These are phyloP conservation scores for Apeira syringaria DNA, from an alignment of 2,888 invertebrate genomes.

Conservation along the genomic window DNA sequence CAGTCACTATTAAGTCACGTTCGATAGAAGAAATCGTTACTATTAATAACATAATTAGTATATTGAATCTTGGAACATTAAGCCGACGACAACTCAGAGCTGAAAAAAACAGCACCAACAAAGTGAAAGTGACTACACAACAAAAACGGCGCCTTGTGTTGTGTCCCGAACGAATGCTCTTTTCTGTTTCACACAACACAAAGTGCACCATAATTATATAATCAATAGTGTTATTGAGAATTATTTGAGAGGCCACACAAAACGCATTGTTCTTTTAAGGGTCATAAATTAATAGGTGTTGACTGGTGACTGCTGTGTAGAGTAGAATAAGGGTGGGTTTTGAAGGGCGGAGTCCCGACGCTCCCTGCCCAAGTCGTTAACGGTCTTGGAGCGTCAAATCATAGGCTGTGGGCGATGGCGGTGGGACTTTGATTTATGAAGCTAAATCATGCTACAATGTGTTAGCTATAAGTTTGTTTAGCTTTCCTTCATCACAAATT, in stretches of 20 bases:
- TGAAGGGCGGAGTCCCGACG: conserved; percentile 27
- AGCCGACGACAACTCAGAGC: too few species aligned
- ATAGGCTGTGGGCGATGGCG: background rate
- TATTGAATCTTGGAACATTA: too few species aligned
- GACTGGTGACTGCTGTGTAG: background rate
- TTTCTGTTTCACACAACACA: background rate
- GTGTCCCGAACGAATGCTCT: conserved; percentile 8
- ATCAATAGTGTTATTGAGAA: conserved; percentile 6
- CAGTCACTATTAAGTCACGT: too few species aligned
- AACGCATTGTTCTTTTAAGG: conserved; percentile 26
- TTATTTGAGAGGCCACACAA: conserved; percentile 5
- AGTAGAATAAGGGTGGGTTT: conserved; percentile 5
- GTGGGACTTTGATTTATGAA: conserved; percentile 34
- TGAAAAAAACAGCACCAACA: too few species aligned
- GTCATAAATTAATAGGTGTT: conserved; percentile 19
- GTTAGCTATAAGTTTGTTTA: too few species aligned
- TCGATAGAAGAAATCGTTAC: too few species aligned
- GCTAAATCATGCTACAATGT: too few species aligned
- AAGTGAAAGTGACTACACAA: background rate
- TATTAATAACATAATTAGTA: too few species aligned
- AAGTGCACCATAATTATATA: conserved; percentile 2
- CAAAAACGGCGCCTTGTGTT: background rate
- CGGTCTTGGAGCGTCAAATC: conserved; percentile 12
- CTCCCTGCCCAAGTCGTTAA: conserved; percentile 18
- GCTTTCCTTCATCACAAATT: too few species aligned